phyloP scores from a whole-genome alignment of 1,140 invertebrate species.

The Musca vetustissima region DNA sequence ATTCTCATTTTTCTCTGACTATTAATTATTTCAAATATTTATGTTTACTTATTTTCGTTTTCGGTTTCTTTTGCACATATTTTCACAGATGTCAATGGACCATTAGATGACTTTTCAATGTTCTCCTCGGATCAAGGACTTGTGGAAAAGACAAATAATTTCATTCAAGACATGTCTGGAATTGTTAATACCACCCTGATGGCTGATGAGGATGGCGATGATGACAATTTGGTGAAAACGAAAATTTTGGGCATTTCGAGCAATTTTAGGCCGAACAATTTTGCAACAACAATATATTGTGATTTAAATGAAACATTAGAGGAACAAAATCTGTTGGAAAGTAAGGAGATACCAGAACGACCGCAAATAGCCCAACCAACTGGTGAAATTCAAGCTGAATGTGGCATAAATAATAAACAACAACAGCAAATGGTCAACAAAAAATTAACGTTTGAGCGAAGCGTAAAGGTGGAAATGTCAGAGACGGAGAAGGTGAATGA shows the following conservation, averaged over 20 bases:
- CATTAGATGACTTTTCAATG: no score
- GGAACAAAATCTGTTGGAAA: conserved; percentile 16
- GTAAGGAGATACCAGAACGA: neutral
- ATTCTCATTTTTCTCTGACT: no score
- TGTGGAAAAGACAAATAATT: no score
- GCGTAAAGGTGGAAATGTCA: neutral
- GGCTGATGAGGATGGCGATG: neutral
- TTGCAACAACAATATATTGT: neutral
- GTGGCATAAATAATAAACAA: neutral
- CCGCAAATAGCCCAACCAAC: no score
- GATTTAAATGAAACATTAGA: conserved; percentile 18
- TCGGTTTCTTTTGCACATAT: no score
- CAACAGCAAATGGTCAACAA: conserved; percentile 9
- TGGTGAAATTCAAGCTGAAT: neutral
- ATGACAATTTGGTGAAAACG: no score
- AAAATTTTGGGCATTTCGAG: no score
- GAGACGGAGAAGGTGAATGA: conserved; percentile 14
- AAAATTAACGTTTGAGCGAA: conserved; percentile 12
- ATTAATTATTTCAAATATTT: no score
- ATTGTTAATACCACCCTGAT: neutral
- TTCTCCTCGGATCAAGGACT: no score
- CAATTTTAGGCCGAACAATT: neutral
- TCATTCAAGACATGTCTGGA: neutral
- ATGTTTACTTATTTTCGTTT: no score
- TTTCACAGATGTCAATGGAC: no score